Base-by-base conservation (phyloP, 2,888 invertebrate species). In the Drosophila quinaria region DNA sequence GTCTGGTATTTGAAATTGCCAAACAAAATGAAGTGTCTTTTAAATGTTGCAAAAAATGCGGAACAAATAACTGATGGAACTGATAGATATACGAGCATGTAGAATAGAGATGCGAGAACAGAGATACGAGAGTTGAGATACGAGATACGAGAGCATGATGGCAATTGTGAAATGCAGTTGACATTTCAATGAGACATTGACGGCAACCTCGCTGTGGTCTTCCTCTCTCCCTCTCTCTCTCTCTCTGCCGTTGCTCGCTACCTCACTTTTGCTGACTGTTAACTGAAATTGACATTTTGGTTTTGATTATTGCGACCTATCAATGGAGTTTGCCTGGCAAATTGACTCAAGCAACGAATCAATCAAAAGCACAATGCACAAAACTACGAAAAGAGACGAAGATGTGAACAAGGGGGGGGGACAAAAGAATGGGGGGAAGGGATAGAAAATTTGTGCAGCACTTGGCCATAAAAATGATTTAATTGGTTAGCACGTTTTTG, bases 401-500 rank as follows among this genome's bases (percentile, higher is more conserved):
- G 2, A 39, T n/a, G n/a, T 1, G 22, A 25, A 9, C 22, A 9
- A 19, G 22, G 9, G 0, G 17, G 10, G 9, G 6, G 19, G 19
- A n/a, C 10, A 15, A 22, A 2, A 3, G n/a, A 13, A n/a, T 0
- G 33, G 11, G 19, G 17, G 0, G 41, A 10, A 11, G n/a, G 19
- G 17, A 31, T 9, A 6, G 4, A 11, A 62, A 62, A 69, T 79
- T 83, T 81, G 72, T 74, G 79, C 78, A 73, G 75, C 55, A 67
- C 66, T 84, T 68, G 80, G 87, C 87, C 72, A 81, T 87, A 70
- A 81, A 84, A 87, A 87, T 85, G 82, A 87, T 85, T 85, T 82
- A 87, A 84, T 87, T 87, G 88, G 54, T 72, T 72, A 55, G 68
- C 56, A 69, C 50, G 66, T 49, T 58, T 75, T 73, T 65, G 75